Evolutionary conservation across 2,797 vertebrate genomes (phyloP).

Genomic region (Centropyge bicolor): DNA sequence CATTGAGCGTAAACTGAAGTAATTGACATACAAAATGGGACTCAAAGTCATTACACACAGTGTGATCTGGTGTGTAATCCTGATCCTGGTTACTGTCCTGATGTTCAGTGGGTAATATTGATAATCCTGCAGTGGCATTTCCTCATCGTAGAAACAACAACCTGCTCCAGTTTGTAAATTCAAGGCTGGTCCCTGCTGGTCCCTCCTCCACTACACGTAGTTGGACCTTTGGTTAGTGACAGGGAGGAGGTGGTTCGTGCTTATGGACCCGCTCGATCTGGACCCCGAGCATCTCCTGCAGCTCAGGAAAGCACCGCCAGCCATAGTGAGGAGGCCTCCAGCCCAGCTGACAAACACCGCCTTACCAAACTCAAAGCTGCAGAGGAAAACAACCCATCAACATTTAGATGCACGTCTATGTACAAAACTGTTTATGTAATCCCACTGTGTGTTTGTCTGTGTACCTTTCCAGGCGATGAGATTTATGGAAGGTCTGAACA

Average conservation of each 20-base stretch:
- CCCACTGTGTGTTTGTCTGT: conserved; percentile 10
- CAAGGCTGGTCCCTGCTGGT: conserved; percentile 46
- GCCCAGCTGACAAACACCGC: conserved; percentile 93
- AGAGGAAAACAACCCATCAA: not conserved
- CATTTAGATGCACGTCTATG: not conserved
- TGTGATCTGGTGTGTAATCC: not conserved
- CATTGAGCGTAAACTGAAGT: not conserved
- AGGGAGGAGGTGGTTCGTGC: conserved; percentile 48
- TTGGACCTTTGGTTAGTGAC: conserved; percentile 84
- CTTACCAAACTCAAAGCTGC: conserved; percentile 91
- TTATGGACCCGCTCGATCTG: not conserved
- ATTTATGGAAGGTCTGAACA: conserved; percentile 42
- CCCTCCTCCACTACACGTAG: conserved; percentile 86
- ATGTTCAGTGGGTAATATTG: conserved; percentile 4
- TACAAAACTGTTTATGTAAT: not conserved
- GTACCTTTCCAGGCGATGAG: conserved; percentile 58
- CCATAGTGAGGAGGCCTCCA: conserved; percentile 86
- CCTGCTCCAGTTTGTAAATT: not conserved
- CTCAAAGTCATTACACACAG: not conserved
- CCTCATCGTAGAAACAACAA: not conserved
- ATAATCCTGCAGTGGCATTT: conserved; percentile 13
- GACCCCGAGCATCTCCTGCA: conserved; percentile 83
- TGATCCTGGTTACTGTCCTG: conserved; percentile 5
- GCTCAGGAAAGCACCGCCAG: conserved; percentile 90
- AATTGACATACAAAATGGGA: not conserved